phyloP scores from a whole-genome alignment of 2,797 vertebrate species.

The Notolabrus celidotus region DNA sequence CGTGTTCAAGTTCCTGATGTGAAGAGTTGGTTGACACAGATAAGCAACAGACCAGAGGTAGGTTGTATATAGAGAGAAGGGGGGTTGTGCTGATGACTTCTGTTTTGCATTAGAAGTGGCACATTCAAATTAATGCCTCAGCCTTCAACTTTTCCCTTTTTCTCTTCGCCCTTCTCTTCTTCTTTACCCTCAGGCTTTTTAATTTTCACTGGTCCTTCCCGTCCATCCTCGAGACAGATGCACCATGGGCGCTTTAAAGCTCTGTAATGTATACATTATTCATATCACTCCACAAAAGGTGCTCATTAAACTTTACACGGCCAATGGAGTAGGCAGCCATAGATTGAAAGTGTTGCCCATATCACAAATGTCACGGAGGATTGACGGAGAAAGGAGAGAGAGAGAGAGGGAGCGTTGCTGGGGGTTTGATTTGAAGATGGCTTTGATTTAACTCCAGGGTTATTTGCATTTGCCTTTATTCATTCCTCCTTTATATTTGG shows the following conservation, averaged over 20 bases:
- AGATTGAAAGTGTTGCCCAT: conserved; percentile 82
- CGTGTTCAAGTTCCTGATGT: conserved; percentile 57
- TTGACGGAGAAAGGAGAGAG: conserved; percentile 71
- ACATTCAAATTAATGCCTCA: conserved; percentile 77
- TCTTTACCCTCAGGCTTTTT: conserved; percentile 75
- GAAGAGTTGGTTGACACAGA: conserved; percentile 74
- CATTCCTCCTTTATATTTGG: conserved; percentile 34
- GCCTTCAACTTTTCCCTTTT: conserved; percentile 77
- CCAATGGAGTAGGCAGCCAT: conserved; percentile 77
- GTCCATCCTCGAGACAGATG: conserved; percentile 83
- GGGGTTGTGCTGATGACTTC: conserved; percentile 61
- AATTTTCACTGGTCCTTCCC: conserved; percentile 79
- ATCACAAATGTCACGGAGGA: conserved; percentile 83
- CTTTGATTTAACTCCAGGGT: conserved; percentile 76
- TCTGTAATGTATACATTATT: conserved; percentile 88
- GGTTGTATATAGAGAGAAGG: conserved; percentile 15
- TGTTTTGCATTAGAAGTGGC: conserved; percentile 76
- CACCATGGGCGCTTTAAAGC: conserved; percentile 82
- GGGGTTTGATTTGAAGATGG: conserved; percentile 79
- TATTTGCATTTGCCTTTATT: conserved; percentile 69
- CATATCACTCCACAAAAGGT: conserved; percentile 86
- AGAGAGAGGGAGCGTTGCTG: conserved; percentile 54
- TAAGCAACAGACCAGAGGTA: conserved; percentile 63
- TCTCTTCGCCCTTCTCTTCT: conserved; percentile 37
- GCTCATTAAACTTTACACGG: conserved; percentile 87